These are phyloP conservation scores for Helleia helle DNA, from an alignment of 2,888 invertebrate species.

Conservation along the genomic window DNA sequence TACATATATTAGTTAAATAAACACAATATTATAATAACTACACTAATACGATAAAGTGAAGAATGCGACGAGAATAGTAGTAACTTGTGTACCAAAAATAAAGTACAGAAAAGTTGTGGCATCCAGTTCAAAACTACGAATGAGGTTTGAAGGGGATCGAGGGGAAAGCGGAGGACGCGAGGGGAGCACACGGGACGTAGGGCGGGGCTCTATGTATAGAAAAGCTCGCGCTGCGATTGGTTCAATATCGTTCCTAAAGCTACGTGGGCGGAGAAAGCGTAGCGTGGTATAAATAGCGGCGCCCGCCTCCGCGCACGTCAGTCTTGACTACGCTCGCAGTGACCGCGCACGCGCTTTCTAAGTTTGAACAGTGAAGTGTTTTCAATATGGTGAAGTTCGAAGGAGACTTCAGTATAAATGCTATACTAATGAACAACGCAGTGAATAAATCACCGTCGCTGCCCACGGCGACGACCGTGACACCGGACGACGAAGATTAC, in stretches of 20 bases:
- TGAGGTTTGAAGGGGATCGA: slow-evolving; percentile 16
- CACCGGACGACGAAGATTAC: slow-evolving; percentile 49
- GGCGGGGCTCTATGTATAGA: slow-evolving; percentile 51
- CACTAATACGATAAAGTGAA: no score
- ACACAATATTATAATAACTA: no score
- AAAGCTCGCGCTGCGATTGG: slow-evolving; percentile 54
- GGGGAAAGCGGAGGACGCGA: slow-evolving; percentile 16
- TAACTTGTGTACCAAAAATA: slow-evolving; percentile 10
- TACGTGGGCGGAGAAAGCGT: slow-evolving; percentile 38
- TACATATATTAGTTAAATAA: neutral
- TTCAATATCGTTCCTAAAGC: slow-evolving; percentile 27
- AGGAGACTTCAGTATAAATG: slow-evolving; percentile 87
- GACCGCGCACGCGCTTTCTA: slow-evolving; percentile 41
- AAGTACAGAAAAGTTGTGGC: slow-evolving; percentile 19
- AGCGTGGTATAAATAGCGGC: slow-evolving; percentile 43
- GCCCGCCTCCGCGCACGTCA: slow-evolving; percentile 62
- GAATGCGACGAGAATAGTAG: slow-evolving; percentile 2
- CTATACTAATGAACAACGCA: slow-evolving; percentile 78
- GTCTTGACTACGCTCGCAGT: slow-evolving; percentile 53
- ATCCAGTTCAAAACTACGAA: slow-evolving; percentile 21
- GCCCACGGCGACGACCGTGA: slow-evolving; percentile 53
- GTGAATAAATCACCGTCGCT: slow-evolving; percentile 56
- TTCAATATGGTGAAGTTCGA: slow-evolving; percentile 68
- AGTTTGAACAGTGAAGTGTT: slow-evolving; percentile 37
- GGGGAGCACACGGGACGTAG: slow-evolving; percentile 29